These are phyloP conservation scores for Ceryle rudis DNA, from an alignment of 2,797 vertebrate species.

Conservation along the genomic window DNA sequence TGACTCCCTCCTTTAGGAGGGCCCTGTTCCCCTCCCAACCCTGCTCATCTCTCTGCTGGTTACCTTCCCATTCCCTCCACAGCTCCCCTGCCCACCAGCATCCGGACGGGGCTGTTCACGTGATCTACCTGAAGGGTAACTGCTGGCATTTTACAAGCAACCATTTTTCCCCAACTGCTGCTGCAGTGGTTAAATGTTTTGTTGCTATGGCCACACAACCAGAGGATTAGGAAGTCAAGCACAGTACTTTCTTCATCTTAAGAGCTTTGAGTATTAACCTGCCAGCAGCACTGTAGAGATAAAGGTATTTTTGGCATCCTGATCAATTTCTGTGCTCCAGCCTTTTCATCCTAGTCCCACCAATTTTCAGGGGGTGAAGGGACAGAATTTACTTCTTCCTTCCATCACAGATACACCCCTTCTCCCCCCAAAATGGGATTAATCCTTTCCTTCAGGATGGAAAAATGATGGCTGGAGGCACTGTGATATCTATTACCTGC, in stretches of 20 bases:
- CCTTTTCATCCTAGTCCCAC: background rate
- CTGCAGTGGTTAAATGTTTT: slow-evolving; percentile 57
- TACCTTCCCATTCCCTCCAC: background rate
- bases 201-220: slow-evolving; percentile 69
- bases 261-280: slow-evolving; percentile 11
- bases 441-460: background rate
- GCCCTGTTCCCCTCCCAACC: background rate
- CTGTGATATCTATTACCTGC: background rate
- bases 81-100: background rate
- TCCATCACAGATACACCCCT: background rate
- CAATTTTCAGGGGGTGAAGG: background rate
- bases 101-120: background rate
- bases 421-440: background rate
- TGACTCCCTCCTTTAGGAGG: background rate
- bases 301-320: slow-evolving; percentile 25
- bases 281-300: background rate
- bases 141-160: slow-evolving; percentile 34
- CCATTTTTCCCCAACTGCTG: slow-evolving; percentile 30
- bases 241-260: slow-evolving; percentile 39
- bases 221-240: slow-evolving; percentile 48
- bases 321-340: background rate
- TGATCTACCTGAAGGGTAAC: background rate
- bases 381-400: background rate
- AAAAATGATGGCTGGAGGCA: background rate
- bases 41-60: background rate